phyloP scores from a whole-genome alignment of 1,140 invertebrate species.

The Linepithema humile region DNA sequence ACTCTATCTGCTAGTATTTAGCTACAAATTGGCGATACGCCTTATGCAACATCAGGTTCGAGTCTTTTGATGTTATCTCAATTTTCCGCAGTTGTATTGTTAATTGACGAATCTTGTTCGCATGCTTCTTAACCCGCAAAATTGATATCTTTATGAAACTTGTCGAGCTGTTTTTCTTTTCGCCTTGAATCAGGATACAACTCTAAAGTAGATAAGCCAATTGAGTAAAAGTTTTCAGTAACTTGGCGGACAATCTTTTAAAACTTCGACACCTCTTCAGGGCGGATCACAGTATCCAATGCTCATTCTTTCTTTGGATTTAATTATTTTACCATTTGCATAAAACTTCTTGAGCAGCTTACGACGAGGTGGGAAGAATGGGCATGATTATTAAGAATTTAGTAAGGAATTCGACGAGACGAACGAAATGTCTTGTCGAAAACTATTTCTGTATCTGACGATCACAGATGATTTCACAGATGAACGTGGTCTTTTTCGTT shows the following conservation, averaged over 20 bases:
- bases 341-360: slow-evolving; percentile 3
- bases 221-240: background rate
- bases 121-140: background rate
- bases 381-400: background rate
- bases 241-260: background rate
- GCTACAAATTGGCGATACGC: background rate
- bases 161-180: background rate
- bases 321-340: background rate
- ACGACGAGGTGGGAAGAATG: background rate
- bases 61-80: background rate
- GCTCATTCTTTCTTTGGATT: background rate
- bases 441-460: background rate
- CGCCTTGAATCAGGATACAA: background rate
- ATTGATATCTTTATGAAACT: background rate
- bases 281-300: background rate
- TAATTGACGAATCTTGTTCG: background rate
- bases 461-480: background rate
- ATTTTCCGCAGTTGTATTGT: background rate
- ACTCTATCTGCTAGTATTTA: background rate
- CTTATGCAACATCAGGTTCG: background rate
- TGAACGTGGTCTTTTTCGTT: background rate
- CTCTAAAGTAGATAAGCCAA: background rate
- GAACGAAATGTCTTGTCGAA: background rate
- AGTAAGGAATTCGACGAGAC: background rate
- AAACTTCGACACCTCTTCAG: background rate